Evolutionary conservation across 2,888 invertebrate species (phyloP).

Genomic region (Scaeva pyrastri): DNA sequence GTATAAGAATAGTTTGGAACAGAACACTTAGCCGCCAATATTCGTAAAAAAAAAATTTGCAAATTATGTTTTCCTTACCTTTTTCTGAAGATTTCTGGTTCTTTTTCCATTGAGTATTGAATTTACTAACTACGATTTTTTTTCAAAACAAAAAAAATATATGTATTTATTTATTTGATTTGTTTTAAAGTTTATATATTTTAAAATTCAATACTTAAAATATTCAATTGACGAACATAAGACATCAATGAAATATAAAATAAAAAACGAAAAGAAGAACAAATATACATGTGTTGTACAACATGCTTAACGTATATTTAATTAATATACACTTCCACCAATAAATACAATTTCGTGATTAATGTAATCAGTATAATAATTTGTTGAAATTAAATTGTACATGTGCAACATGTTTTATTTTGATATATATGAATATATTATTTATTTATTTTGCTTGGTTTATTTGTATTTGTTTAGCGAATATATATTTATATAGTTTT

Average conservation of each 20-base stretch:
- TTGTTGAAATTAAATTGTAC: constrained; percentile 77
- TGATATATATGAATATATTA: constrained; percentile 75
- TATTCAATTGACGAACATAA: constrained; percentile 58
- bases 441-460: constrained; percentile 53
- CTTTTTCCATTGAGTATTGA: neutral
- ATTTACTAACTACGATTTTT: constrained; percentile 1
- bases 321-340: constrained; percentile 78
- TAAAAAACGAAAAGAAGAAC: constrained; percentile 36
- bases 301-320: constrained; percentile 77
- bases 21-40: too few relatives aligned
- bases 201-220: constrained; percentile 60
- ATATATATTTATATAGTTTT: constrained; percentile 56
- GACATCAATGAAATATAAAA: constrained; percentile 55
- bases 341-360: constrained; percentile 78
- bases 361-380: constrained; percentile 78
- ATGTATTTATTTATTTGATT: constrained; percentile 53
- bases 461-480: constrained; percentile 71
- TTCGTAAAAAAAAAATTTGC: too few relatives aligned
- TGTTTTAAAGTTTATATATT: constrained; percentile 54
- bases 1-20: too few relatives aligned
- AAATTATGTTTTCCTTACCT: too few relatives aligned
- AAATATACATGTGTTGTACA: constrained; percentile 55
- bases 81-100: too few relatives aligned
- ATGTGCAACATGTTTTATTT: constrained; percentile 78
- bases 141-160: constrained; percentile 57